Evolutionary conservation across 2,888 invertebrate species (phyloP).

Genomic region (Dorcus hopei): DNA sequence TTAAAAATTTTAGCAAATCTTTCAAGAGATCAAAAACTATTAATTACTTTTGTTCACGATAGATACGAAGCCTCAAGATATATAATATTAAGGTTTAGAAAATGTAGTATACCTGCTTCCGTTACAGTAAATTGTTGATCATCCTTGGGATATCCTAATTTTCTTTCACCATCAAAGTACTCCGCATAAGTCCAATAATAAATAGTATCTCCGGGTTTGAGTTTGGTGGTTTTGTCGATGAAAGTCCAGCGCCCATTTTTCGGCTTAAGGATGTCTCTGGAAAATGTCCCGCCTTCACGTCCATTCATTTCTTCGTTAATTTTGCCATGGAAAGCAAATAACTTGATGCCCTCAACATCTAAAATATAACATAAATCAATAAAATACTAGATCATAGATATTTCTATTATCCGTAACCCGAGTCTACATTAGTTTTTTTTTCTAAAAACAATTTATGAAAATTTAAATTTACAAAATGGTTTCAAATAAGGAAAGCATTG

Average conservation of each 20-base stretch:
- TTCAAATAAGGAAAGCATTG: too few relatives aligned
- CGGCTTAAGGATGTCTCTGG: conserved; percentile 61
- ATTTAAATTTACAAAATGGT: too few relatives aligned
- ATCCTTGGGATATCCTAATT: conserved; percentile 63
- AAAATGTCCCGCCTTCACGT: conserved; percentile 63
- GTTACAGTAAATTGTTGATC: conserved; percentile 57
- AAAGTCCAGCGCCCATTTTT: conserved; percentile 67
- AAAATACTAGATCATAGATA: too few relatives aligned
- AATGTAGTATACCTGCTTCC: too few relatives aligned
- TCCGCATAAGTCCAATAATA: conserved; percentile 77
- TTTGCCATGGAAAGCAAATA: conserved; percentile 75
- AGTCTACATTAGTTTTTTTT: too few relatives aligned
- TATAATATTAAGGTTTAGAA: too few relatives aligned
- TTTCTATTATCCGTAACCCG: too few relatives aligned
- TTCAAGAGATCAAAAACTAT: too few relatives aligned
- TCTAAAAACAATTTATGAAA: too few relatives aligned
- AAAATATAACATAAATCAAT: conserved; percentile 14
- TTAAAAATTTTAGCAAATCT: too few relatives aligned
- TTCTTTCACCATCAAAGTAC: conserved; percentile 54
- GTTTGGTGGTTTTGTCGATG: conserved; percentile 55
- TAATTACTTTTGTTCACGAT: too few relatives aligned
- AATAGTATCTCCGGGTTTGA: conserved; percentile 65
- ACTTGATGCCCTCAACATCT: conserved; percentile 63
- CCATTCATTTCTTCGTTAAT: conserved; percentile 70
- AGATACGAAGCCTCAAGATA: too few relatives aligned